Percentiles rank a stretch among this genome's conserved stretches.
phyloP scores from a whole-genome alignment of 35 echinoderm and acorn worm genomes.

The Heliocidaris erythrogramma region DNA sequence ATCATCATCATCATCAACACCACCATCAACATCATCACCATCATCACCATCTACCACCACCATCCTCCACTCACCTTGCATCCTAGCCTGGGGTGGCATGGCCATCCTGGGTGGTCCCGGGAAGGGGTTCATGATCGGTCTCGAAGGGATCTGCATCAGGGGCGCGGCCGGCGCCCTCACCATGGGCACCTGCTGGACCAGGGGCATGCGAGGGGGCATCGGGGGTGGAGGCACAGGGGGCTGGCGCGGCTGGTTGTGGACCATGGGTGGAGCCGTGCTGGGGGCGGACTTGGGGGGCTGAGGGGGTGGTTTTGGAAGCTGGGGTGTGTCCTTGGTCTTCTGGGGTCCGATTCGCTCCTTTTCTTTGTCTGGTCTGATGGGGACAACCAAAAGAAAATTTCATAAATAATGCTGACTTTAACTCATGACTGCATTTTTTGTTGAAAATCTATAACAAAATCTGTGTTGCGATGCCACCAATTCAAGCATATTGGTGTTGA shows the following conservation, averaged over 20 bases:
- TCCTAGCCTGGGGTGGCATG: conserved; percentile 34
- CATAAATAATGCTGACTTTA: not conserved
- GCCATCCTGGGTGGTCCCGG: conserved; percentile 57
- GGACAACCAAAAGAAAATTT: not conserved
- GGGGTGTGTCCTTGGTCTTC: conserved; percentile 48
- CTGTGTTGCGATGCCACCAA: too few species aligned
- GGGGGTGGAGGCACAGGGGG: conserved; percentile 47
- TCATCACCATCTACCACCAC: not conserved
- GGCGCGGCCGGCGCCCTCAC: conserved; percentile 11
- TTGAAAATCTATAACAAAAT: too few species aligned
- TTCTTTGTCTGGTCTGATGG: conserved; percentile 81
- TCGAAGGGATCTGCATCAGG: conserved; percentile 26
- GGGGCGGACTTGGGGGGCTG: conserved; percentile 35
- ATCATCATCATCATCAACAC: not conserved
- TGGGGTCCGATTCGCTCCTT: conserved; percentile 91
- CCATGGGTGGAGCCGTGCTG: conserved; percentile 11
- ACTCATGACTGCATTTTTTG: too few species aligned
- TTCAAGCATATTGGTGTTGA: too few species aligned
- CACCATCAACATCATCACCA: not conserved
- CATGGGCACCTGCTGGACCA: conserved; percentile 53
- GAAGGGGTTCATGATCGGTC: conserved; percentile 50
- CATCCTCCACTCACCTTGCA: conserved; percentile 6
- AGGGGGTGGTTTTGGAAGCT: conserved; percentile 37
- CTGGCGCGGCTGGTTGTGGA: conserved; percentile 35
- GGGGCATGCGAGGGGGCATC: conserved; percentile 51